Evolutionary conservation across 2,888 invertebrate species (phyloP), one percentile per base, ranked within the genome.

Genomic region (Axea sp.): DNA sequence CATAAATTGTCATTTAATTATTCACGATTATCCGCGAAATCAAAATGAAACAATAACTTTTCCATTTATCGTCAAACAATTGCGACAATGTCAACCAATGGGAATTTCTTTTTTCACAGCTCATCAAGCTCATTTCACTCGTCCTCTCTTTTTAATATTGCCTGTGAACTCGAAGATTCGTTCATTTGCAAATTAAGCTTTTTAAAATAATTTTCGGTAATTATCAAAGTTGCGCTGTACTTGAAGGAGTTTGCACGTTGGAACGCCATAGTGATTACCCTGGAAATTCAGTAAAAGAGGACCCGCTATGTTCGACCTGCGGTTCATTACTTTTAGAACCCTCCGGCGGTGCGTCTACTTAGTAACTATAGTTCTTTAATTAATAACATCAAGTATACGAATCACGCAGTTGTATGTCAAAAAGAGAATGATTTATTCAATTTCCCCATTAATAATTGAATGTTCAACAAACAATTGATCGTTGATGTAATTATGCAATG

Each of bases 241-340:
- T 69, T 69, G 30, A 45, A 60, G 69, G 60, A 69, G 60, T 69
- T 69, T 28, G 15, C 12, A 7, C 24, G 37, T 7, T 22, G 45
- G 15, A 55, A 8, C 41, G 37, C 6, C 35, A 19, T 17, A 22
- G 60, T 69, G 60, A 69, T 69, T 69, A 69, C 53, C 62, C 19
- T 37, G 51, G 39, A 62, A 62, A 69, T 69, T 69, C 55, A 43
- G 69, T 60, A 60, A 69, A 59, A 69, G 60, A 69, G 53, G 60
- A 69, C 45, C 43, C 43, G 53, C 43, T 37, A 60, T 60, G 45
- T 47, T 62, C 57, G 47, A 62, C 37, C 53, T 31, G 31, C 37
- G 49, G 59, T 68, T 59, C 68, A 68, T 71, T 71, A 62, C 55
- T 53, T 71, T 55, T 35, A 62, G 47, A 55, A 55, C 26, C 51